Evolutionary conservation across 2,888 invertebrate genomes (phyloP).

Genomic region (Galeruca laticollis): DNA sequence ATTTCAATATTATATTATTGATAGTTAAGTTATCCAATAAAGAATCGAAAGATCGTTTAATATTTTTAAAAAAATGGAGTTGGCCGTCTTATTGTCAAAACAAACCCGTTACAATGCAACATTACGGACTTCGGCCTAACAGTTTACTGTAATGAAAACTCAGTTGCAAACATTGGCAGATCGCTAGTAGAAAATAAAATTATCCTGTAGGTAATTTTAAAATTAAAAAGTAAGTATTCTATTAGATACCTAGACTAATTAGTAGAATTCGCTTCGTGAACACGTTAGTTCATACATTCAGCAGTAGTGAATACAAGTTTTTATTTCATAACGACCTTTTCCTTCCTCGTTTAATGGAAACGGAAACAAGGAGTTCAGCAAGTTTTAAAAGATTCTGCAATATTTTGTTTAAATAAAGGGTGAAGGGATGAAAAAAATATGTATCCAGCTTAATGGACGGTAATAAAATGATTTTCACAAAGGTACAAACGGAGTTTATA

Average conservation of each 20-base stretch:
- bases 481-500: neutral
- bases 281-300: neutral
- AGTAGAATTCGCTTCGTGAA: neutral
- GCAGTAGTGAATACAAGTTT: neutral
- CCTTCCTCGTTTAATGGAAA: neutral
- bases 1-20: too few species aligned
- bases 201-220: too few species aligned
- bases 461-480: neutral
- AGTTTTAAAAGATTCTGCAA: neutral
- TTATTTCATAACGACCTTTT: neutral
- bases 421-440: neutral
- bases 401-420: conserved; percentile 1
- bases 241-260: neutral
- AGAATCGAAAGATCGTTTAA: too few species aligned
- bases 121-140: too few species aligned
- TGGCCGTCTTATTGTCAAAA: too few species aligned
- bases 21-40: too few species aligned
- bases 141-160: too few species aligned
- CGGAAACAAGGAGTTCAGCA: neutral
- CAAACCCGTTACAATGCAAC: too few species aligned
- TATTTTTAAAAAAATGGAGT: too few species aligned
- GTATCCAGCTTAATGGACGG: neutral
- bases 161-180: too few species aligned
- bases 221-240: too few species aligned
- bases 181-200: too few species aligned